A percentile compares a stretch with the other conserved stretches of the same genome.
Conservation (phyloP, 2,888 invertebrate genomes). For the Cryptocephalus primarius region DNA sequence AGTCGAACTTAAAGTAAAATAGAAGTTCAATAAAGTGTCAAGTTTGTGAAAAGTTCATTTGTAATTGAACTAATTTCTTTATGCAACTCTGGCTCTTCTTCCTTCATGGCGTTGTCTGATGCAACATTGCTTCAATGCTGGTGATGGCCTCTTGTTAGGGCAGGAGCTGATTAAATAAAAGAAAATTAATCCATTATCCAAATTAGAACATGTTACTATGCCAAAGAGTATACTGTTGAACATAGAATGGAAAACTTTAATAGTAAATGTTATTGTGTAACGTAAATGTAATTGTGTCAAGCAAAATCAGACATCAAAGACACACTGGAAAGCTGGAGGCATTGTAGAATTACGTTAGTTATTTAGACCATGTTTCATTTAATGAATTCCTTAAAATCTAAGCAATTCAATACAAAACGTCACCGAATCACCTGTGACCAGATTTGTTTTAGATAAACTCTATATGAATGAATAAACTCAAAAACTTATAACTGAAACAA, state of each 20-base stretch:
- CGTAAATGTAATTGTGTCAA: not conserved
- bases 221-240: too few relatives aligned
- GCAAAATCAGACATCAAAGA: not conserved
- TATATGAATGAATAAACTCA: too few relatives aligned
- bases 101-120: constrained; percentile 44
- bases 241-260: not conserved
- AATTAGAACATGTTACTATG: too few relatives aligned
- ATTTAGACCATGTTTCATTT: too few relatives aligned
- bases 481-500: too few relatives aligned
- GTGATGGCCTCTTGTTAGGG: constrained; percentile 85
- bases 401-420: too few relatives aligned
- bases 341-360: not conserved
- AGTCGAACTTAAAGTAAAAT: constrained; percentile 82
- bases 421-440: too few relatives aligned
- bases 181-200: not conserved
- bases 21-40: constrained; percentile 87
- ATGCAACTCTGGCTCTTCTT: constrained; percentile 64
- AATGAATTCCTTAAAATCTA: too few relatives aligned
- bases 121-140: constrained; percentile 60
- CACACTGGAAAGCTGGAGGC: not conserved
- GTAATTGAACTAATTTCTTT: constrained; percentile 66
- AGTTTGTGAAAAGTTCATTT: constrained; percentile 71
- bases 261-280: not conserved
- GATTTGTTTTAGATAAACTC: too few relatives aligned
- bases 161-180: constrained; percentile 50